phyloP scores from a whole-genome alignment of 2,888 invertebrate genomes.

The Ochlodes sylvanus region DNA sequence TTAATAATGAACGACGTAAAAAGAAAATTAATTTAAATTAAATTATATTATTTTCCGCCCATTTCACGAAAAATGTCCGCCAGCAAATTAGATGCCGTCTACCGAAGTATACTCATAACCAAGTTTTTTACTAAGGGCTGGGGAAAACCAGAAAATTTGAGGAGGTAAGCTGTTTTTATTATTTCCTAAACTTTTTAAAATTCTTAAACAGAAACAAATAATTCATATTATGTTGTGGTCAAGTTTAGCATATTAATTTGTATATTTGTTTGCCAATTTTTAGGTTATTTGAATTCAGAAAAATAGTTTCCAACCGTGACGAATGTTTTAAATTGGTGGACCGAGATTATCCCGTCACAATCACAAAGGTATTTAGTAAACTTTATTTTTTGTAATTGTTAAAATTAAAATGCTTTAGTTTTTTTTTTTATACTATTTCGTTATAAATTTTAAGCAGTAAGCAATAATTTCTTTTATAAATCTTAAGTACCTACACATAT shows the following conservation, averaged over 20 bases:
- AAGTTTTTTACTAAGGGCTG: constrained; percentile 98
- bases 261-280: constrained; percentile 52
- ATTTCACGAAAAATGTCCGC: constrained; percentile 79
- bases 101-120: constrained; percentile 93
- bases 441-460: neutral
- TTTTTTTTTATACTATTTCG: neutral
- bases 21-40: constrained; percentile 42
- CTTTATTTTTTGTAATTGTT: no score
- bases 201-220: neutral
- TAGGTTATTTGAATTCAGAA: constrained; percentile 96
- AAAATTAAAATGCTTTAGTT: no score
- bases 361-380: constrained; percentile 90
- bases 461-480: no score
- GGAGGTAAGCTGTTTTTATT: constrained; percentile 84
- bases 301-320: constrained; percentile 93
- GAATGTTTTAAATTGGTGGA: constrained; percentile 93
- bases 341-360: constrained; percentile 92
- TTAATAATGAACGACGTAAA: constrained; percentile 47
- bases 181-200: neutral
- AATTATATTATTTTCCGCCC: constrained; percentile 44
- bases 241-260: neutral
- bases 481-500: no score
- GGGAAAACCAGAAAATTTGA: constrained; percentile 96
- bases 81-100: constrained; percentile 90
- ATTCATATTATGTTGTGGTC: neutral